Evolutionary conservation across 2,888 invertebrate genomes (phyloP).

Genomic region (Aphidius colemani): DNA sequence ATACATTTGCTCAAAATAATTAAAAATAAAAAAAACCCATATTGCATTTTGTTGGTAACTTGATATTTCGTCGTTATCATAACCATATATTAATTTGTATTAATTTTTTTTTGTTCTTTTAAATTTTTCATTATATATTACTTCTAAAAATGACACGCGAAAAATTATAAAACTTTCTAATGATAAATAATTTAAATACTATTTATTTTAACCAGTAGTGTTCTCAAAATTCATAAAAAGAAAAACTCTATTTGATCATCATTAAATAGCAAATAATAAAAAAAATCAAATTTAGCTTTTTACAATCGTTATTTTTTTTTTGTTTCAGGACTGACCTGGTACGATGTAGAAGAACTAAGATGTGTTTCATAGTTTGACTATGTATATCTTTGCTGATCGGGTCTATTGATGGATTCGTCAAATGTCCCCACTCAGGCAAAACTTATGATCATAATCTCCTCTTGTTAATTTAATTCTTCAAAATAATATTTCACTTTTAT

Average conservation of each 20-base stretch:
- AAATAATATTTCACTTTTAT: slow-evolving; percentile 32
- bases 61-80: too few relatives aligned
- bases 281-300: not conserved
- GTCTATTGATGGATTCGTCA: slow-evolving; percentile 40
- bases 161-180: slow-evolving; percentile 47
- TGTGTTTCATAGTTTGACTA: slow-evolving; percentile 33
- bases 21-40: too few relatives aligned
- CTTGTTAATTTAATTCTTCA: slow-evolving; percentile 21
- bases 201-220: slow-evolving; percentile 4
- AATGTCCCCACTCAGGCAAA: slow-evolving; percentile 11
- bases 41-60: too few relatives aligned
- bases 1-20: too few relatives aligned
- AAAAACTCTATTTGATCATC: not conserved
- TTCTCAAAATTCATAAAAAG: not conserved
- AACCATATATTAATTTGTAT: too few relatives aligned
- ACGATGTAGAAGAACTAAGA: slow-evolving; percentile 43
- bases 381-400: too few relatives aligned
- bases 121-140: too few relatives aligned
- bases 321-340: slow-evolving; percentile 51
- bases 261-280: too few relatives aligned
- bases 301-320: slow-evolving; percentile 13
- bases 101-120: too few relatives aligned
- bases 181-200: slow-evolving; percentile 33
- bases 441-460: slow-evolving; percentile 21
- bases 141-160: not conserved